phyloP scores from a whole-genome alignment of 1,140 invertebrate species.

The Drosophila sucinea region DNA sequence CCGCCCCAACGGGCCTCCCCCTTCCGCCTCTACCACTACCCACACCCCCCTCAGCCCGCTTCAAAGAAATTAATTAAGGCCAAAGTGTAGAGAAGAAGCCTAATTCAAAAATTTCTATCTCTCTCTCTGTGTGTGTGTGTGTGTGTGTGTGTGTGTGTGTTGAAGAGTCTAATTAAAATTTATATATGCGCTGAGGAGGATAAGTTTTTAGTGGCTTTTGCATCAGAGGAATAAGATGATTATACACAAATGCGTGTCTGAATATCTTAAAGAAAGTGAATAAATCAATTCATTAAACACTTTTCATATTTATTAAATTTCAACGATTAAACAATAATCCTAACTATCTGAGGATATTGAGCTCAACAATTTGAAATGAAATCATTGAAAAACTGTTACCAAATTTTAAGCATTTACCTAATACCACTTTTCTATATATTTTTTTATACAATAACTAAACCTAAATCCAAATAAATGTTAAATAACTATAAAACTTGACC shows the following conservation, averaged over 20 bases:
- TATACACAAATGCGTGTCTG: not conserved
- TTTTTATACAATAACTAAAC: no score
- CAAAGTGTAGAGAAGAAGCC: conserved; percentile 34
- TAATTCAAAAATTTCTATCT: conserved; percentile 43
- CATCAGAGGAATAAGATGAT: conserved; percentile 1
- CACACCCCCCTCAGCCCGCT: not conserved
- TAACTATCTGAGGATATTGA: not conserved
- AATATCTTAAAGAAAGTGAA: conserved; percentile 13
- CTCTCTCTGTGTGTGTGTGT: conserved; percentile 20
- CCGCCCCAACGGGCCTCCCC: conserved; percentile 11
- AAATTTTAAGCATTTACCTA: not conserved
- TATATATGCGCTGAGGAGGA: conserved; percentile 70
- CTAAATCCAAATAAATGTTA: no score
- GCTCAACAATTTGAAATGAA: not conserved
- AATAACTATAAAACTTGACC: no score
- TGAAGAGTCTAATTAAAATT: conserved; percentile 70
- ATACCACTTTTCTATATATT: no score
- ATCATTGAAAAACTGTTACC: not conserved
- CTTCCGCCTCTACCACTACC: not conserved
- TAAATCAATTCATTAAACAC: conserved; percentile 22
- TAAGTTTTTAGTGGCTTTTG: conserved; percentile 76
- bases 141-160: conserved; percentile 40
- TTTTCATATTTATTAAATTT: conserved; percentile 22
- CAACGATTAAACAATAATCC: not conserved
- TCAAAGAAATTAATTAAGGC: conserved; percentile 72